Percentiles rank a stretch among this genome's conserved stretches.
Conservation (phyloP, 1,140 invertebrate species). For the Mylabris phalerata region DNA sequence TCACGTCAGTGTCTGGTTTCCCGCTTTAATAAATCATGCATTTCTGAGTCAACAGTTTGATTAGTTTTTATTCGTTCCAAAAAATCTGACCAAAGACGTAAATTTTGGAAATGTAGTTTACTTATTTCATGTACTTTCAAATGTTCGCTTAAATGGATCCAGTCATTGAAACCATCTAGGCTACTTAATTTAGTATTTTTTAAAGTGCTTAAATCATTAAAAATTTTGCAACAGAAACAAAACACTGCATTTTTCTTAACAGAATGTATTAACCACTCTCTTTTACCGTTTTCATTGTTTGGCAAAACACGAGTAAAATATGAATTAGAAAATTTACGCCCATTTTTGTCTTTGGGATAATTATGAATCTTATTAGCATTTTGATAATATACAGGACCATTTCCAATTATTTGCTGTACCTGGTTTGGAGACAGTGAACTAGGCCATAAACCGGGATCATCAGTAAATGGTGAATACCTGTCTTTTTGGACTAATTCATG, state of each 20-base stretch:
- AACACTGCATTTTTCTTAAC: background rate
- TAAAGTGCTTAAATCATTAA: background rate
- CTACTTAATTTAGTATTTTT: no score
- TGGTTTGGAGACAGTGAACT: background rate
- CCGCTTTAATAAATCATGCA: background rate
- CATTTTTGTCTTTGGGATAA: background rate
- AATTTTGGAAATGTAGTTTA: background rate
- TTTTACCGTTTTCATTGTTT: background rate
- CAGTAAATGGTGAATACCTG: background rate
- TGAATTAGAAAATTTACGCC: background rate
- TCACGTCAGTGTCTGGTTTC: conserved; percentile 5
- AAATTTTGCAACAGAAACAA: conserved; percentile 3
- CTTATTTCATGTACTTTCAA: background rate
- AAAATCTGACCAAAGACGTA: background rate
- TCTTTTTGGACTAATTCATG: no score
- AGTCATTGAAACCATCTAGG: background rate
- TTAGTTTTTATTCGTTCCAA: no score
- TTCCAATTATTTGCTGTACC: background rate
- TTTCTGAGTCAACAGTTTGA: background rate
- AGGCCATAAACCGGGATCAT: background rate
- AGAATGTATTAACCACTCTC: background rate
- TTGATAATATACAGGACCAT: no score
- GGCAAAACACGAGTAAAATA: background rate
- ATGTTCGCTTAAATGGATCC: background rate
- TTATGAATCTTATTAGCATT: background rate